Percentiles rank a stretch among this genome's conserved stretches.
Conservation (phyloP, 2,113 vertebrate genomes). For the Ellobius talpinus region DNA sequence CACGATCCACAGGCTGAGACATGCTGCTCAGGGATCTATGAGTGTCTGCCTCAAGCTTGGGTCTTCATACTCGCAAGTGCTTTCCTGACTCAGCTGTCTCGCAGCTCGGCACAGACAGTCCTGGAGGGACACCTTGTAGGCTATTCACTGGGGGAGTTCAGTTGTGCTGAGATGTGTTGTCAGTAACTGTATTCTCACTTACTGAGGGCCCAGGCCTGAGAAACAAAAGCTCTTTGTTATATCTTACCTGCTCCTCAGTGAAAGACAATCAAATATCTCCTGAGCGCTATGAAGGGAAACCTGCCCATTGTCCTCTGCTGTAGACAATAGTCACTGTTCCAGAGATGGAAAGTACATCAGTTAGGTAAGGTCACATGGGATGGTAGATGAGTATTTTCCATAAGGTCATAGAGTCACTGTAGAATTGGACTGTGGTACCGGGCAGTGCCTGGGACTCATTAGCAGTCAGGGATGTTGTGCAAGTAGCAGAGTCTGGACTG, state of each 20-base stretch:
- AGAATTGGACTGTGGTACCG: fast-evolving
- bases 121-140: background rate
- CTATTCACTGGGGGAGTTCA: background rate
- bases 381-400: background rate
- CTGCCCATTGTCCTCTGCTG: fast-evolving
- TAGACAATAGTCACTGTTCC: background rate
- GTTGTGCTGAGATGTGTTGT: background rate
- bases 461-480: background rate
- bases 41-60: background rate
- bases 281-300: background rate
- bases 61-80: background rate
- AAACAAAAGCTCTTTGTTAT: background rate
- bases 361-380: fast-evolving
- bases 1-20: background rate
- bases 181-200: background rate
- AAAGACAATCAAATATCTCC: background rate
- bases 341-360: background rate
- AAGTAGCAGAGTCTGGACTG: too few species aligned
- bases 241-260: background rate
- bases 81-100: background rate
- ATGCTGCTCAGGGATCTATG: background rate
- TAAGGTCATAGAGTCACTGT: fast-evolving
- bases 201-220: background rate
- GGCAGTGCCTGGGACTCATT: background rate
- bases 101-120: background rate